A percentile compares a stretch with the other conserved stretches of the same genome.
Evolutionary conservation across 2,888 invertebrate genomes (phyloP).

Genomic region (Temnothorax rugatulus): DNA sequence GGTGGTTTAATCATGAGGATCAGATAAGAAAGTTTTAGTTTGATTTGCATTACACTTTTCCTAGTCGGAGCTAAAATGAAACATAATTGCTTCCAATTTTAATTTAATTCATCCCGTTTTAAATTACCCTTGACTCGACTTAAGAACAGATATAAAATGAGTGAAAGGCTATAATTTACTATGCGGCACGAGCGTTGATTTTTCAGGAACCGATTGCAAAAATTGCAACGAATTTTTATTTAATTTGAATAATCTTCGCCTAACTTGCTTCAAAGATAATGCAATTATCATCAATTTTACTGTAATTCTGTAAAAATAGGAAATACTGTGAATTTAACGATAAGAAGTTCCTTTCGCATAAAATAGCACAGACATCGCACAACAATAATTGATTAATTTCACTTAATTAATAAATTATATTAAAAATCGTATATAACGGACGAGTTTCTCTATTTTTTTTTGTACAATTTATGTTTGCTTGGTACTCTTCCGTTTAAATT

Average conservation of each 20-base stretch:
- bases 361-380: background rate
- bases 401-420: constrained; percentile 10
- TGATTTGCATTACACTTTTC: constrained; percentile 29
- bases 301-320: constrained; percentile 9
- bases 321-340: background rate
- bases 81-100: constrained; percentile 21
- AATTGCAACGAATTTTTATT: constrained; percentile 12
- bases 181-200: background rate
- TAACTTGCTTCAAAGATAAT: background rate
- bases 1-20: constrained; percentile 5
- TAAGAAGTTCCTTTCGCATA: background rate
- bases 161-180: constrained; percentile 1
- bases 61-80: background rate
- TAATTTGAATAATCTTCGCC: background rate
- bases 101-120: background rate
- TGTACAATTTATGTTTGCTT: background rate
- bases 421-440: background rate
- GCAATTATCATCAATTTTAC: background rate
- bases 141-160: background rate
- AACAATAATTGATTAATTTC: constrained; percentile 18
- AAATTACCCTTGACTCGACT: background rate
- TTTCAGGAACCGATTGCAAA: background rate
- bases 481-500: background rate
- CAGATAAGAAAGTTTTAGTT: constrained; percentile 27
- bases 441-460: background rate